phyloP scores from a whole-genome alignment of 2,888 invertebrate genomes.

The Zygogramma bicolorata region DNA sequence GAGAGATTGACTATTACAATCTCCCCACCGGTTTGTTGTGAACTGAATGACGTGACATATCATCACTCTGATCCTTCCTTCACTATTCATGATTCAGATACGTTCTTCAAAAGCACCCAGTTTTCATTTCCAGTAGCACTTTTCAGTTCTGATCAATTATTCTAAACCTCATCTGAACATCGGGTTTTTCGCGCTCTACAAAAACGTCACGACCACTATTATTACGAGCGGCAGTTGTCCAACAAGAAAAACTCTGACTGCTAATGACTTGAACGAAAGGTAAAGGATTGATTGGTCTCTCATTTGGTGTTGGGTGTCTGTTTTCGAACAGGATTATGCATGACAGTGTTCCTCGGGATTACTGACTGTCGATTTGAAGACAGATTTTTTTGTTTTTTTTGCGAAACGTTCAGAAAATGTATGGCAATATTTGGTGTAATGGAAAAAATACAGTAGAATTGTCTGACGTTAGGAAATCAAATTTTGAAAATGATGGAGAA shows the following conservation, averaged over 20 bases:
- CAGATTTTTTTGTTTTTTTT: not conserved
- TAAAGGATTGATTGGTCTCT: not conserved
- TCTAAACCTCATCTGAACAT: constrained; percentile 30
- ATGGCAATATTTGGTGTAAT: no score
- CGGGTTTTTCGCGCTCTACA: constrained; percentile 24
- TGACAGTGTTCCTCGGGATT: constrained; percentile 1
- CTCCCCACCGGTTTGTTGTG: no score
- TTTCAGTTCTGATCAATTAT: constrained; percentile 44
- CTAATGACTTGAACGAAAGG: not conserved
- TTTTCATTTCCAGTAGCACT: no score
- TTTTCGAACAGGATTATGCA: not conserved
- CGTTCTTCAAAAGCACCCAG: no score
- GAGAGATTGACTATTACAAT: no score
- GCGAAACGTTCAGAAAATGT: no score
- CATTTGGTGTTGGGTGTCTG: constrained; percentile 8
- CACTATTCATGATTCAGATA: no score
- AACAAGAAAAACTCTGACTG: constrained; percentile 2
- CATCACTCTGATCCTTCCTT: no score
- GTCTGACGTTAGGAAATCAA: no score
- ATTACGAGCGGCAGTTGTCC: constrained; percentile 32
- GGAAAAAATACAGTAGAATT: no score
- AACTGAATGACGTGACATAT: no score
- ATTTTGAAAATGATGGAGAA: no score
- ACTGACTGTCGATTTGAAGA: not conserved
- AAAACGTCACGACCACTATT: constrained; percentile 48